Percentiles rank a stretch among this genome's conserved stretches.
phyloP scores from a whole-genome alignment of 2,797 vertebrate genomes.

The Chrysolophus pictus region DNA sequence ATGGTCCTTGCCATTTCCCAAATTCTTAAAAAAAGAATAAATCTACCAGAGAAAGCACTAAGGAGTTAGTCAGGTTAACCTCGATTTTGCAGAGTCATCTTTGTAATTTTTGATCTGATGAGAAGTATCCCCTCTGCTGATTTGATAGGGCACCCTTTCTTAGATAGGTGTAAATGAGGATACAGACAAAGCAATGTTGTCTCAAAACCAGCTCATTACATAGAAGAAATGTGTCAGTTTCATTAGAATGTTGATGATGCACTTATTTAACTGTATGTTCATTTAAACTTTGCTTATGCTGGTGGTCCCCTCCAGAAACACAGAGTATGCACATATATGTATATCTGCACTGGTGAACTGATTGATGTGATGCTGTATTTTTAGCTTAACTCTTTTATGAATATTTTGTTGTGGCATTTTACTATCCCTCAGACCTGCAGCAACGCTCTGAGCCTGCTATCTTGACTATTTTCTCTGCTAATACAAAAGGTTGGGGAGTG shows the following conservation, averaged over 20 bases:
- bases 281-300: background rate
- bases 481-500: background rate
- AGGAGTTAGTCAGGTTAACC: background rate
- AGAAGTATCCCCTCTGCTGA: background rate
- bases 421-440: background rate
- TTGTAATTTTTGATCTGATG: conserved; percentile 11
- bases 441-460: background rate
- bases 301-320: background rate
- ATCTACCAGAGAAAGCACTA: conserved; percentile 1
- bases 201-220: background rate
- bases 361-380: background rate
- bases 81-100: background rate
- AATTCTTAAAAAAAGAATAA: background rate
- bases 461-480: background rate
- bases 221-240: background rate
- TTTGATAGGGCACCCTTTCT: background rate
- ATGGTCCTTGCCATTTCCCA: background rate
- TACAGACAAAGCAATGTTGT: background rate
- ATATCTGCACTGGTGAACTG: background rate
- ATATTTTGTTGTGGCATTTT: background rate
- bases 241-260: background rate
- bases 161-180: background rate
- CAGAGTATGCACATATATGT: background rate
- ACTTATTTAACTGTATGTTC: background rate
- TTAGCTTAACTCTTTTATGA: background rate